These are phyloP conservation scores for Temnothorax curvispinosus DNA, from an alignment of 1,140 invertebrate genomes.

Conservation along the genomic window DNA sequence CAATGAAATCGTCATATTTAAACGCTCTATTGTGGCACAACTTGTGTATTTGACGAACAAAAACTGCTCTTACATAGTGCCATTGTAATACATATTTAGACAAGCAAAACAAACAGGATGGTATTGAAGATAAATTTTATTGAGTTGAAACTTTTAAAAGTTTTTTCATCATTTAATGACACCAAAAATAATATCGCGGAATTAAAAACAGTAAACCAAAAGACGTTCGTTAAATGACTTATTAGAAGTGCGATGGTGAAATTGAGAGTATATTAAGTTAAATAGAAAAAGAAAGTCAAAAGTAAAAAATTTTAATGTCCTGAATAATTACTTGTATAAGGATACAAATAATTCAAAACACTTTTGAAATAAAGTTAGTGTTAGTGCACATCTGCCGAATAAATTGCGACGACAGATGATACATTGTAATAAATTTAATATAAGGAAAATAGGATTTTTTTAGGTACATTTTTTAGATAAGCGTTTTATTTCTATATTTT, in stretches of 20 bases:
- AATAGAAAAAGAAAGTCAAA: background rate
- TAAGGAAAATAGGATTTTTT: background rate
- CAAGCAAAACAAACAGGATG: background rate
- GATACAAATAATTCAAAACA: background rate
- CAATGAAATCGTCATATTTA: background rate
- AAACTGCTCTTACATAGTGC: background rate
- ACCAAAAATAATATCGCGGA: background rate
- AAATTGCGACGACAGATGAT: background rate
- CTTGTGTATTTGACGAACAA: background rate
- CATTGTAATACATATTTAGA: background rate
- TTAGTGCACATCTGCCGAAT: background rate
- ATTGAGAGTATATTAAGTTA: background rate
- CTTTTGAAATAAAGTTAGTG: background rate
- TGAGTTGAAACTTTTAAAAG: background rate
- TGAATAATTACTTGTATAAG: background rate
- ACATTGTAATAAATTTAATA: too few relatives aligned
- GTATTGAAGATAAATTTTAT: background rate
- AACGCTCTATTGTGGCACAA: background rate
- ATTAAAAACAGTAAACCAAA: background rate
- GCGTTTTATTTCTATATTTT: background rate
- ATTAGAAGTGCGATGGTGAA: background rate
- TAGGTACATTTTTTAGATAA: background rate
- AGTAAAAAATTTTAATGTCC: background rate
- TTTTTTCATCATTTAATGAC: background rate
- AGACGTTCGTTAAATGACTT: background rate